Evolutionary conservation across 1,140 invertebrate species (phyloP).

Genomic region (Drosophila lacertosa): DNA sequence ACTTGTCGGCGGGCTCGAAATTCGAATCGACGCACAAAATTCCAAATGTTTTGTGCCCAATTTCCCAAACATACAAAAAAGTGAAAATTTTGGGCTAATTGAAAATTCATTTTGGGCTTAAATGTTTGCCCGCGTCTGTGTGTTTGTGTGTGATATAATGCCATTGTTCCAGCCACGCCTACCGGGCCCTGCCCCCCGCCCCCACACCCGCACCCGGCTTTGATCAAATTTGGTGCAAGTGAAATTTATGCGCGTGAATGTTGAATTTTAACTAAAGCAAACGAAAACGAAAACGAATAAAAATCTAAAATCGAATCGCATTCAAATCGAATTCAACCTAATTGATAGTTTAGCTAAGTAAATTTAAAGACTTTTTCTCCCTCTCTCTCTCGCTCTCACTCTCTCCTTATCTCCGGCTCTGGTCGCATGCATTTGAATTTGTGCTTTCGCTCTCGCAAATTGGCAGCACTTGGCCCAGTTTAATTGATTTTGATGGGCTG

Average conservation of each 20-base stretch:
- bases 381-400: neutral
- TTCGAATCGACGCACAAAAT: constrained; percentile 9
- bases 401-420: too few relatives aligned
- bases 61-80: constrained; percentile 41
- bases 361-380: constrained; percentile 19
- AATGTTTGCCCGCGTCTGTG: too few relatives aligned
- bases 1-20: neutral
- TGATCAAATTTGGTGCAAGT: constrained; percentile 72
- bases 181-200: neutral
- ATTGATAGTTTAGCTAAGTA: constrained; percentile 38
- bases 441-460: constrained; percentile 35
- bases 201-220: neutral
- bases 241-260: constrained; percentile 79
- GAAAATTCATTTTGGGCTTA: constrained; percentile 52
- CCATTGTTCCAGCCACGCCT: too few relatives aligned
- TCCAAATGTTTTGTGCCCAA: constrained; percentile 15
- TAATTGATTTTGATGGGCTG: constrained; percentile 11
- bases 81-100: constrained; percentile 67
- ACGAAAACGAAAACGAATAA: constrained; percentile 33
- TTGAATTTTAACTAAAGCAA: constrained; percentile 64
- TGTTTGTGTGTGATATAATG: constrained; percentile 74
- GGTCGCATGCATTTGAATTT: constrained; percentile 4
- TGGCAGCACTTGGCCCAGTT: constrained; percentile 43
- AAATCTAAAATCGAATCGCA: constrained; percentile 54
- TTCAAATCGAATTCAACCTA: constrained; percentile 19